These are phyloP conservation scores for Ambastaia sidthimunki DNA, from an alignment of 2,797 vertebrate genomes.

Conservation along the genomic window DNA sequence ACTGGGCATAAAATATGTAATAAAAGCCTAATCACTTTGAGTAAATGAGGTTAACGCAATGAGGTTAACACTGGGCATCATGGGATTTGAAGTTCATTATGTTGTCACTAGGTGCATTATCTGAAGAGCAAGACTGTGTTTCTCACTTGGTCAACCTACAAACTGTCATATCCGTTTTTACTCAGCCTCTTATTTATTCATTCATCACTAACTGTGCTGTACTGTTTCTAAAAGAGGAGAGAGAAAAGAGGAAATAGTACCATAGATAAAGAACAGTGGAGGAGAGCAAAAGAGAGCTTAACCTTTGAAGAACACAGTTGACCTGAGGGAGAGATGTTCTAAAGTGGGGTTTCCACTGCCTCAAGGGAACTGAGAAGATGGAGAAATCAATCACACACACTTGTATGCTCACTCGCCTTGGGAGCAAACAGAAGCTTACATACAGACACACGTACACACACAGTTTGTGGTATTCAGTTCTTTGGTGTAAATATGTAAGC, in stretches of 20 bases:
- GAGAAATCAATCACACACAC: slow-evolving; percentile 56
- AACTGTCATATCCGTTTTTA: slow-evolving; percentile 41
- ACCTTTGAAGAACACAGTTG: slow-evolving; percentile 55
- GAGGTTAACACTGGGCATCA: too few relatives aligned
- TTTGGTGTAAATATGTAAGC: slow-evolving; percentile 27
- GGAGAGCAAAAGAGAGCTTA: slow-evolving; percentile 48
- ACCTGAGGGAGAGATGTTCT: slow-evolving; percentile 52
- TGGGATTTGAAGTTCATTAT: slow-evolving; percentile 51
- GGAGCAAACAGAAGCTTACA: slow-evolving; percentile 44
- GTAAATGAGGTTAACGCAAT: slow-evolving; percentile 43
- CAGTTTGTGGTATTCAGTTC: slow-evolving; percentile 35
- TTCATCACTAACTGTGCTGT: background rate
- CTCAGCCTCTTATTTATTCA: slow-evolving; percentile 19
- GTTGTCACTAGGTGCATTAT: slow-evolving; percentile 47
- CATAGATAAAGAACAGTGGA: background rate
- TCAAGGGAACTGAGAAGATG: slow-evolving; percentile 42
- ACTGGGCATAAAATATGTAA: slow-evolving; percentile 43
- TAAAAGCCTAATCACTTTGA: slow-evolving; percentile 32
- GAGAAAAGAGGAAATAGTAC: slow-evolving; percentile 1
- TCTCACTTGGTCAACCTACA: slow-evolving; percentile 27
- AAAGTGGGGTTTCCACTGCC: slow-evolving; percentile 53
- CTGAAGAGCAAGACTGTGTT: slow-evolving; percentile 45
- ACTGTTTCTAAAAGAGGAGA: slow-evolving; percentile 1
- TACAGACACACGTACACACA: slow-evolving; percentile 35
- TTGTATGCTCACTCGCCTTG: slow-evolving; percentile 26